phyloP scores from a whole-genome alignment of 2,113 vertebrate species.

The Clarias magur region DNA sequence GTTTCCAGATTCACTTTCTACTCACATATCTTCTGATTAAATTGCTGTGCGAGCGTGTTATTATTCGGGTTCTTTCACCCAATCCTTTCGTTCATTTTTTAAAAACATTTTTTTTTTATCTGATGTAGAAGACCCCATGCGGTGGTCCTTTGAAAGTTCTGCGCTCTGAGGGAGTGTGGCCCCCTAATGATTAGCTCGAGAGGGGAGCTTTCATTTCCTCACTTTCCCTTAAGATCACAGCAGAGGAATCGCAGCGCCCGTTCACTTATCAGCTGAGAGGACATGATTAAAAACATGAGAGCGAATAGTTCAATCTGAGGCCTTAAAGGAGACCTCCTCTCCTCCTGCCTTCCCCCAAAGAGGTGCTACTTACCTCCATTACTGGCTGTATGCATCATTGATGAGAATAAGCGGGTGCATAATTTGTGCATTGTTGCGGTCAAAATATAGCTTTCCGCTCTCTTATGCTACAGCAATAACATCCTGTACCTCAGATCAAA shows the following conservation, averaged over 20 bases:
- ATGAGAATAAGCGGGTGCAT: slow-evolving; percentile 51
- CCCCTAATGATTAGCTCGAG: slow-evolving; percentile 50
- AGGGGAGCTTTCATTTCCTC: slow-evolving; percentile 47
- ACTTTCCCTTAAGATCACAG: slow-evolving; percentile 49
- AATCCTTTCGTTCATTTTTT: slow-evolving; percentile 7
- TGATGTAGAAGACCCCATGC: slow-evolving; percentile 27
- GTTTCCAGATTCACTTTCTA: background rate
- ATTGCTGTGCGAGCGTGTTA: slow-evolving; percentile 20
- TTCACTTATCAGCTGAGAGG: slow-evolving; percentile 36
- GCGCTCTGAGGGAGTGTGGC: slow-evolving; percentile 46
- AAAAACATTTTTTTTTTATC: slow-evolving; percentile 6
- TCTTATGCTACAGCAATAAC: background rate
- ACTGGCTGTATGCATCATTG: slow-evolving; percentile 48
- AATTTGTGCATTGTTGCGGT: slow-evolving; percentile 43
- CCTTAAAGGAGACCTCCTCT: slow-evolving; percentile 36
- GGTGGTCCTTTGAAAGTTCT: slow-evolving; percentile 47
- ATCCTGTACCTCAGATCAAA: slow-evolving; percentile 5
- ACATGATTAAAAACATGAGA: slow-evolving; percentile 58
- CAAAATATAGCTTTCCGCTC: slow-evolving; percentile 5
- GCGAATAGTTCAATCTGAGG: slow-evolving; percentile 43
- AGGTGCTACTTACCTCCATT: slow-evolving; percentile 46
- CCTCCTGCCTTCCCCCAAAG: slow-evolving; percentile 35
- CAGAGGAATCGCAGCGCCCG: slow-evolving; percentile 27
- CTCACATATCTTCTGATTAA: slow-evolving; percentile 23
- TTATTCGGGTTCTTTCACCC: slow-evolving; percentile 35